Evolutionary conservation across 2,113 vertebrate species (phyloP).

Genomic region (Anguilla japonica): DNA sequence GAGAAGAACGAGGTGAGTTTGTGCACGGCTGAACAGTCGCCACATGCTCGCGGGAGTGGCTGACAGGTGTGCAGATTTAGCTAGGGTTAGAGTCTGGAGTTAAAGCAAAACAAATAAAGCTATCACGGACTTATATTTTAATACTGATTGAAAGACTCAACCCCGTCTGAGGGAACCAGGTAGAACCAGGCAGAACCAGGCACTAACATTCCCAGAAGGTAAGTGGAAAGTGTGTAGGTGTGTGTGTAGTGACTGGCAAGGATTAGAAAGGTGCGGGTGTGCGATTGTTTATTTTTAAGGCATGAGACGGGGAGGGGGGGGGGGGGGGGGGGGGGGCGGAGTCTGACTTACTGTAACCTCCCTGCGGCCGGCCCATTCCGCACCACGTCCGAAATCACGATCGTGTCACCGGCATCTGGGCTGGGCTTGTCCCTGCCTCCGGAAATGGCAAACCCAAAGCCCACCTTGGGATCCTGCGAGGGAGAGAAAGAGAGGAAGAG

Average conservation of each 20-base stretch:
- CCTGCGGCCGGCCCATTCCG: slow-evolving; percentile 83
- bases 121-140: not conserved
- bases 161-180: not conserved
- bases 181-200: not conserved
- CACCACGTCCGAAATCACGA: slow-evolving; percentile 88
- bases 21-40: too few species aligned
- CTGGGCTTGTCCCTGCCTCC: slow-evolving; percentile 81
- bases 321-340: not conserved
- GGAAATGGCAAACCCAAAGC: slow-evolving; percentile 90
- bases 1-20: not conserved
- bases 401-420: slow-evolving; percentile 62
- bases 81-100: not conserved
- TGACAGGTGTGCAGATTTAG: not conserved
- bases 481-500: slow-evolving; percentile 7
- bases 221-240: not conserved
- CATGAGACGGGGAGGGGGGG: not conserved
- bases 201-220: not conserved
- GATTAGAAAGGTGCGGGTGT: slow-evolving; percentile 23
- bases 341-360: slow-evolving; percentile 81
- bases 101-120: not conserved
- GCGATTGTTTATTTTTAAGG: not conserved
- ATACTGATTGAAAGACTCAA: not conserved
- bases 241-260: not conserved
- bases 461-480: slow-evolving; percentile 81
- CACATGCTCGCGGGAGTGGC: not conserved